A percentile compares a stretch with the other conserved stretches of the same genome.
These are phyloP conservation scores for Coracopsis vasa DNA, from an alignment of 2,113 vertebrate genomes.

Conservation along the genomic window DNA sequence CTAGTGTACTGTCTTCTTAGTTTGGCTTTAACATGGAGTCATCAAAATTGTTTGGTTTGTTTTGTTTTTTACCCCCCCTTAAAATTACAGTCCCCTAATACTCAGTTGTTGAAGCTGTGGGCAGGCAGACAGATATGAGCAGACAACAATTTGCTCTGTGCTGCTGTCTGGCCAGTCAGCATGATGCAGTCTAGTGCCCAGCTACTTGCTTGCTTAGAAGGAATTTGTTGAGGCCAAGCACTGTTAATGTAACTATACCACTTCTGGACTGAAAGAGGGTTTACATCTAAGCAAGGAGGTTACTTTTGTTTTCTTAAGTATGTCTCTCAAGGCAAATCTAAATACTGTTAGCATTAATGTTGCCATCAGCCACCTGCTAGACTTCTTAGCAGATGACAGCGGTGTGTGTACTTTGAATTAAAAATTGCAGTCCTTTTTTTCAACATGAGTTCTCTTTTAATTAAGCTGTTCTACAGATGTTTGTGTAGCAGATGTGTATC, in stretches of 20 bases:
- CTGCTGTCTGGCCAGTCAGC: not conserved
- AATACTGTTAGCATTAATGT: not conserved
- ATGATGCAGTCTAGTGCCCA: not conserved
- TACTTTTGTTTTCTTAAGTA: not conserved
- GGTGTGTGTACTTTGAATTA: not conserved
- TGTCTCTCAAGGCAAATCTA: not conserved
- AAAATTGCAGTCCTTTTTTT: not conserved
- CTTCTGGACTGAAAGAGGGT: not conserved
- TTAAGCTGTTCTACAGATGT: not conserved
- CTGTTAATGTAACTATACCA: not conserved
- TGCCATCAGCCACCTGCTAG: not conserved
- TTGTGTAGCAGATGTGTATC: not conserved
- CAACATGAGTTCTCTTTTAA: not conserved
- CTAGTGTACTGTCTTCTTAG: not conserved
- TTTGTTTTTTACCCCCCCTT: not conserved
- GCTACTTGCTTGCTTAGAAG: not conserved
- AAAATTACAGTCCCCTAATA: not conserved
- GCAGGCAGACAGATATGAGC: not conserved
- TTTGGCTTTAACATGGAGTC: not conserved
- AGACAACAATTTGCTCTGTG: not conserved
- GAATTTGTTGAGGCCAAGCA: not conserved
- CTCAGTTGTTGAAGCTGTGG: not conserved
- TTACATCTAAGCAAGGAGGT: not conserved
- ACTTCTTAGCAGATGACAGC: not conserved
- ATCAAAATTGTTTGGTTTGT: not conserved